phyloP scores from a whole-genome alignment of 2,888 invertebrate genomes.

The Eupithecia exiguata region DNA sequence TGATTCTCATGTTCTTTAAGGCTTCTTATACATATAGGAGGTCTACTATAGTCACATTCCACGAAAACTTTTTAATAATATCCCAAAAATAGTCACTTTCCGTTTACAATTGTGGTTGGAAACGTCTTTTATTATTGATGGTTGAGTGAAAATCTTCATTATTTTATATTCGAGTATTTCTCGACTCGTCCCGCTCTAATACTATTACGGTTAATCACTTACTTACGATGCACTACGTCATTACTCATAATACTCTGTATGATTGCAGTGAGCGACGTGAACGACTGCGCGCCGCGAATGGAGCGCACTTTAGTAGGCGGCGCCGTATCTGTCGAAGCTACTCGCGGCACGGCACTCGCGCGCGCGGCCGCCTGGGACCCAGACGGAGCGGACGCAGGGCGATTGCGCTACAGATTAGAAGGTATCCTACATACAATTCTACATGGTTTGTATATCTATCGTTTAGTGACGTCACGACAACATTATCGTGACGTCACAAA shows the following conservation, averaged over 20 bases:
- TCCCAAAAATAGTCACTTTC: too few relatives aligned
- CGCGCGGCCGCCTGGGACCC: conserved; percentile 95
- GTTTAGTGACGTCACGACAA: too few relatives aligned
- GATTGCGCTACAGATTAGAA: conserved; percentile 91
- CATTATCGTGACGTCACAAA: too few relatives aligned
- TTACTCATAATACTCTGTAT: not conserved
- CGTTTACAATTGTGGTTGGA: not conserved
- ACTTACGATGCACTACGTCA: not conserved
- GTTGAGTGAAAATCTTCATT: not conserved
- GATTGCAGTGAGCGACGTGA: conserved; percentile 90
- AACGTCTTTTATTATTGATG: not conserved
- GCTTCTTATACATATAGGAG: not conserved
- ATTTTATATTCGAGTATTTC: too few relatives aligned
- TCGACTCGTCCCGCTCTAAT: too few relatives aligned
- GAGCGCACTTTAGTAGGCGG: conserved; percentile 92
- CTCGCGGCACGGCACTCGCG: conserved; percentile 93
- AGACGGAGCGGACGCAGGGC: conserved; percentile 90
- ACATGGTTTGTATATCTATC: too few relatives aligned
- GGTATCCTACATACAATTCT: too few relatives aligned
- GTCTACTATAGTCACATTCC: not conserved
- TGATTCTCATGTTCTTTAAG: not conserved
- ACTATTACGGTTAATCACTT: not conserved
- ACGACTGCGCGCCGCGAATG: conserved; percentile 95
- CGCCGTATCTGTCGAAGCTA: conserved; percentile 90
- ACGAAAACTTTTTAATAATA: too few relatives aligned